A percentile compares a stretch with the other conserved stretches of the same genome.
Conservation (phyloP, 2,797 vertebrate genomes). For the Cichlasoma orientale region DNA sequence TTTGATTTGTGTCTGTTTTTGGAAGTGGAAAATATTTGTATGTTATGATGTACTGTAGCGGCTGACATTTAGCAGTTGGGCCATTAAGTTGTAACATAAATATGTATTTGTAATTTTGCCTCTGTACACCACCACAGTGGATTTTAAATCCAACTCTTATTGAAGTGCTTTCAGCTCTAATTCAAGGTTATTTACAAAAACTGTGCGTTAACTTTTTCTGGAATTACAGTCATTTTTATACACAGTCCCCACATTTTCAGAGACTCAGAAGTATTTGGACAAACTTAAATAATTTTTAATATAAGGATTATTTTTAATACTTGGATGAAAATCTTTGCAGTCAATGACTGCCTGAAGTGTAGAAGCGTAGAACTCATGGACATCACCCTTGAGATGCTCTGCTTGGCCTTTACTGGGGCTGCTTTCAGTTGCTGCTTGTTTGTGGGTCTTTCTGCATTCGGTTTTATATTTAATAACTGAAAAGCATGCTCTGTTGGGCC, state of each 20-base stretch:
- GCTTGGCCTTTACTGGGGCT: neutral
- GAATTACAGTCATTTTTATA: neutral
- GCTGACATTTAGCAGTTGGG: neutral
- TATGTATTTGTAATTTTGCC: neutral
- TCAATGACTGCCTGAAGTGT: neutral
- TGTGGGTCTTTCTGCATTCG: neutral
- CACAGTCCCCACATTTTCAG: neutral
- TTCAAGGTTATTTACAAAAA: neutral
- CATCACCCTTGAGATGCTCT: neutral
- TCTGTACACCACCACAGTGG: neutral
- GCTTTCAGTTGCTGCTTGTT: neutral
- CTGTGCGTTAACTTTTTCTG: neutral
- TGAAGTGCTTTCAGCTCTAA: neutral
- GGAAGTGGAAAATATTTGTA: neutral
- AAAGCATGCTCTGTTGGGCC: no score
- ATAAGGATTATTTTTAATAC: neutral
- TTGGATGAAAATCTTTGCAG: neutral
- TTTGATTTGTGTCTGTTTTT: neutral
- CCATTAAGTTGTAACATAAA: neutral
- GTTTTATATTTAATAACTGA: neutral
- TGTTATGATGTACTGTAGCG: neutral
- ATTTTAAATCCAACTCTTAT: neutral
- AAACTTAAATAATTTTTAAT: no score
- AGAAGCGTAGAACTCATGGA: neutral
- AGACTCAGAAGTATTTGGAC: no score